A percentile compares a stretch with the other conserved stretches of the same genome.
These are phyloP conservation scores for Thereva nobilitata DNA, from an alignment of 2,888 invertebrate genomes.

Conservation along the genomic window DNA sequence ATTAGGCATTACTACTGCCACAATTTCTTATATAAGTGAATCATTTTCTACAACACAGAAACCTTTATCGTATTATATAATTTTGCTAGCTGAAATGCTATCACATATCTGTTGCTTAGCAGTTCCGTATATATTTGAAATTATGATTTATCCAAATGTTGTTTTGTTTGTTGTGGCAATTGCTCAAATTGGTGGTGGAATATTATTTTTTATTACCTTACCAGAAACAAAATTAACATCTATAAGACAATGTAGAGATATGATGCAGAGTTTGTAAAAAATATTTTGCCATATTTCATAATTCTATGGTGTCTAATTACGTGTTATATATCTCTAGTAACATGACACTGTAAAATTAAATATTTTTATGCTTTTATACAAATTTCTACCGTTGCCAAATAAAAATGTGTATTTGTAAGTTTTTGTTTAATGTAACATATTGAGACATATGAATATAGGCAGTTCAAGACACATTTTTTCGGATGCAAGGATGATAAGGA, in stretches of 20 bases:
- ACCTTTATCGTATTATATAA: conserved; percentile 1
- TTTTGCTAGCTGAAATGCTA: conserved; percentile 1
- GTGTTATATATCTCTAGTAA: too few relatives aligned
- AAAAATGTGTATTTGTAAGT: too few relatives aligned
- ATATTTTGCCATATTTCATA: too few relatives aligned
- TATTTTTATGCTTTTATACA: too few relatives aligned
- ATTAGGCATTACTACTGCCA: not conserved
- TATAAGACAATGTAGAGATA: conserved; percentile 25
- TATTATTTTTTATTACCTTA: conserved; percentile 13
- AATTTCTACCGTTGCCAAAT: too few relatives aligned
- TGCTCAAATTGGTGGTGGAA: not conserved
- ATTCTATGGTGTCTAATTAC: too few relatives aligned
- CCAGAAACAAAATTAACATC: conserved; percentile 38
- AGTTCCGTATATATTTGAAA: too few relatives aligned
- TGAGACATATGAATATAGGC: too few relatives aligned
- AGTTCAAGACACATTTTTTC: too few relatives aligned
- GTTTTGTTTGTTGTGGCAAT: conserved; percentile 5
- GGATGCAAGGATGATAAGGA: too few relatives aligned
- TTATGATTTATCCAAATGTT: not conserved
- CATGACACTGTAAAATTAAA: too few relatives aligned
- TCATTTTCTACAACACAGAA: conserved; percentile 8
- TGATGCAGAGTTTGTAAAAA: not conserved
- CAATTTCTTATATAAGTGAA: conserved; percentile 2
- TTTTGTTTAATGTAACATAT: too few relatives aligned
- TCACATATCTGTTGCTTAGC: not conserved